phyloP scores from a whole-genome alignment of 2,888 invertebrate species.

The Pteria penguin region DNA sequence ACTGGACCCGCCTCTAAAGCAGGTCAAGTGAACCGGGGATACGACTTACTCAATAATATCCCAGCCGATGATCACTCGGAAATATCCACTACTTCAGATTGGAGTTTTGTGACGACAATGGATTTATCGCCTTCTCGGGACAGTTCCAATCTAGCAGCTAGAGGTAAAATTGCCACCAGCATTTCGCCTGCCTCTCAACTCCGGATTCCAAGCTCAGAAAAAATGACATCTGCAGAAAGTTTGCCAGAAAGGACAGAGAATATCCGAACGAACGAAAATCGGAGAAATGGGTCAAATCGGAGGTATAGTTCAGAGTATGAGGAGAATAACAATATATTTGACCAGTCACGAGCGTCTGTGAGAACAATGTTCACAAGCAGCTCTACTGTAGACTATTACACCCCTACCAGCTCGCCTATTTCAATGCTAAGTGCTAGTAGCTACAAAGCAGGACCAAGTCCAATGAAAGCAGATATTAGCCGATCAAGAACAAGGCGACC shows the following conservation, averaged over 20 bases:
- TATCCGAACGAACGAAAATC: not conserved
- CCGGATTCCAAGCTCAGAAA: conserved; percentile 27
- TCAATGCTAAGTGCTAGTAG: not conserved
- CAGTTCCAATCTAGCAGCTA: conserved; percentile 31
- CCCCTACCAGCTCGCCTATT: not conserved
- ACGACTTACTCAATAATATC: conserved; percentile 48
- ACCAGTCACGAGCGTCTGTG: not conserved
- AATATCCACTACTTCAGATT: conserved; percentile 38
- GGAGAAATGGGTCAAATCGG: not conserved
- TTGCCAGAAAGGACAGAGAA: not conserved
- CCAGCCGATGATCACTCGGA: conserved; percentile 17
- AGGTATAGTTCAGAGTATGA: not conserved
- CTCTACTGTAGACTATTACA: not conserved
- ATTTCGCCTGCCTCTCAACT: conserved; percentile 25
- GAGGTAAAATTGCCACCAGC: conserved; percentile 36
- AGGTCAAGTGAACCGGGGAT: conserved; percentile 58
- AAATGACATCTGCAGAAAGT: conserved; percentile 15
- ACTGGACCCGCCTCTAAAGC: conserved; percentile 62
- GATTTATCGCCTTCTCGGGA: conserved; percentile 38
- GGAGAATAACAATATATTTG: conserved; percentile 12
- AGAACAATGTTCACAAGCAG: not conserved
- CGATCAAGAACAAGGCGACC: conserved; percentile 43
- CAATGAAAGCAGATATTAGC: not conserved
- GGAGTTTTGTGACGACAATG: conserved; percentile 51
- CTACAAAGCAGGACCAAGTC: not conserved